Percentiles rank a stretch among this genome's conserved stretches.
Evolutionary conservation across 2,113 vertebrate genomes (phyloP).

Genomic region (Muscicapa adusta): DNA sequence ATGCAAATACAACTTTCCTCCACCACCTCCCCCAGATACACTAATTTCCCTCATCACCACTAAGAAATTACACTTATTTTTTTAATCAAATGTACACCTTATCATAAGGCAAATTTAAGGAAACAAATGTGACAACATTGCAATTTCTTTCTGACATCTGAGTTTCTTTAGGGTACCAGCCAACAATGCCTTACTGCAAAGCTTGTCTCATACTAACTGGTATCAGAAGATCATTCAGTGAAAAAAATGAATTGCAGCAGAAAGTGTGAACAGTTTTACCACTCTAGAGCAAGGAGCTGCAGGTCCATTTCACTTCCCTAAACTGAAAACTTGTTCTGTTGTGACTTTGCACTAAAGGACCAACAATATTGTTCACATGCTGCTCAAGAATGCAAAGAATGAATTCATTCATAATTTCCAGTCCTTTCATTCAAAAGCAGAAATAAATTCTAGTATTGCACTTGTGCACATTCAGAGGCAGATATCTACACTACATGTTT

Average conservation of each 20-base stretch:
- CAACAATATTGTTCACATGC: background rate
- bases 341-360: background rate
- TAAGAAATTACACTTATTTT: background rate
- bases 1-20: background rate
- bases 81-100: background rate
- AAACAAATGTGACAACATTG: background rate
- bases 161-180: background rate
- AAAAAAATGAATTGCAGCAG: background rate
- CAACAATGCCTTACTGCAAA: background rate
- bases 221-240: background rate
- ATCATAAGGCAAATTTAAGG: background rate
- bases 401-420: background rate
- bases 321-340: background rate
- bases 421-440: background rate
- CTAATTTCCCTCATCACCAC: background rate
- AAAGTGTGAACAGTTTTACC: background rate
- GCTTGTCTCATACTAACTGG: background rate
- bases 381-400: background rate
- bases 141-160: background rate
- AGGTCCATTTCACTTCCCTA: background rate
- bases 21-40: background rate
- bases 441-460: background rate
- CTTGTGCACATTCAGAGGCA: background rate
- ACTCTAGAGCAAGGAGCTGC: background rate
- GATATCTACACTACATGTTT: background rate